A percentile compares a stretch with the other conserved stretches of the same genome.
Evolutionary conservation across 2,113 vertebrate species (phyloP).

Genomic region (Periophthalmus modestus): DNA sequence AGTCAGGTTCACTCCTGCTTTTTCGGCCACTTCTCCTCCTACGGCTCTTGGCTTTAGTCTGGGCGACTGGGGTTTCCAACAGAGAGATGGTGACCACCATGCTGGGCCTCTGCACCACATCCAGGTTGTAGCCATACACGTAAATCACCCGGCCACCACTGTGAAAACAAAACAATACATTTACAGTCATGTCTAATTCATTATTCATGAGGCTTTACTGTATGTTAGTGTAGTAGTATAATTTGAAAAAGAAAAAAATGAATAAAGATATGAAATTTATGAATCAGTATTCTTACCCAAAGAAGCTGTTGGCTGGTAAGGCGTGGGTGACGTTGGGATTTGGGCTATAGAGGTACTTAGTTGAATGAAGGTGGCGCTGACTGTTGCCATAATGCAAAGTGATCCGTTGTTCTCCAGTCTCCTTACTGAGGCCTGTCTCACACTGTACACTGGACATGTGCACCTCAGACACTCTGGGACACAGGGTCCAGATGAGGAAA

Average conservation of each 20-base stretch:
- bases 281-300: slow-evolving; percentile 74
- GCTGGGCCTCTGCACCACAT: slow-evolving; percentile 90
- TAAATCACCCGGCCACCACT: slow-evolving; percentile 89
- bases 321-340: slow-evolving; percentile 90
- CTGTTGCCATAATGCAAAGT: slow-evolving; percentile 83
- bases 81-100: slow-evolving; percentile 84
- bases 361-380: slow-evolving; percentile 77
- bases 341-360: slow-evolving; percentile 83
- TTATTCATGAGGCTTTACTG: background rate
- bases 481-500: background rate
- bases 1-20: slow-evolving; percentile 46
- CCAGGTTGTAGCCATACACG: slow-evolving; percentile 87
- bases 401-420: slow-evolving; percentile 78
- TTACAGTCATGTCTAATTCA: background rate
- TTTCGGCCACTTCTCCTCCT: slow-evolving; percentile 44
- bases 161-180: slow-evolving; percentile 6
- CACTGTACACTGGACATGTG: slow-evolving; percentile 82
- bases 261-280: background rate
- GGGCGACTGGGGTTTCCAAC: slow-evolving; percentile 21
- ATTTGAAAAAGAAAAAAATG: background rate
- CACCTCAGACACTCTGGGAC: slow-evolving; percentile 78
- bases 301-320: slow-evolving; percentile 88
- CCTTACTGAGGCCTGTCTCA: slow-evolving; percentile 82
- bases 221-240: background rate
- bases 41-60: slow-evolving; percentile 36